phyloP scores from a whole-genome alignment of 2,113 vertebrate species.

The Bombycilla garrulus region DNA sequence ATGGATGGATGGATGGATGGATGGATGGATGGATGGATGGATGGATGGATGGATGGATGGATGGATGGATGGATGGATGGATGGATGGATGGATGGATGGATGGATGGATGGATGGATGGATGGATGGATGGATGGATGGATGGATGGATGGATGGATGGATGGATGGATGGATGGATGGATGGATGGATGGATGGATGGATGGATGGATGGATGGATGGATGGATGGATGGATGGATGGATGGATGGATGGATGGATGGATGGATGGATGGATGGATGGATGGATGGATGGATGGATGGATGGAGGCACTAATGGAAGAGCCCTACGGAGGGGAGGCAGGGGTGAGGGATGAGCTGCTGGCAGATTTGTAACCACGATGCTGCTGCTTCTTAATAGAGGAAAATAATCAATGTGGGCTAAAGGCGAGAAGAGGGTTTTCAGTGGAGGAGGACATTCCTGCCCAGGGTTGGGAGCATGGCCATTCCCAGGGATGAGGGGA shows the following conservation, averaged over 20 bases:
- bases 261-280: not conserved
- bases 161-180: not conserved
- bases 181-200: not conserved
- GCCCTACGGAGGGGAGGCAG: not conserved
- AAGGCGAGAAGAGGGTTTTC: not conserved
- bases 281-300: not conserved
- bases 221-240: not conserved
- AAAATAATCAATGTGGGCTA: not conserved
- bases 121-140: not conserved
- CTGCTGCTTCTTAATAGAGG: not conserved
- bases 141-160: not conserved
- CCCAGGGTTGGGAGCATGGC: fast-evolving
- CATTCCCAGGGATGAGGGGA: not conserved
- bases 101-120: not conserved
- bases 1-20: not conserved
- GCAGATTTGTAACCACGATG: not conserved
- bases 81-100: not conserved
- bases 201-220: not conserved
- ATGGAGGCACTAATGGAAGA: not conserved
- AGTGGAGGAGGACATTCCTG: fast-evolving
- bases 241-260: not conserved
- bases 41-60: not conserved
- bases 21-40: not conserved
- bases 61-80: not conserved
- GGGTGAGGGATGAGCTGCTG: not conserved